phyloP scores from a whole-genome alignment of 1,140 invertebrate species.

The Drosophila bocqueti region DNA sequence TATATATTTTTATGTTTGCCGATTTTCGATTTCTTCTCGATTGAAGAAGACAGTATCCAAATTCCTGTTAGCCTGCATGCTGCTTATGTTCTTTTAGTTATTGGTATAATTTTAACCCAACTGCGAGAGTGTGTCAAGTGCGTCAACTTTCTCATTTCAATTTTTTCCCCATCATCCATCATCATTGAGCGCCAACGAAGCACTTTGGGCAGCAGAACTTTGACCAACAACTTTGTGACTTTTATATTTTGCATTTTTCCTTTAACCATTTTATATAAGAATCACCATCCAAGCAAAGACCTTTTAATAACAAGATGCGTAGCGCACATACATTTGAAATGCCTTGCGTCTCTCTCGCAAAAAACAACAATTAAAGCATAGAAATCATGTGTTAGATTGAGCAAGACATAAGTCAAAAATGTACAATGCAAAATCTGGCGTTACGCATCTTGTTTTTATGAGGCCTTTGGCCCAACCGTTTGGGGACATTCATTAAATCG shows the following conservation, averaged over 20 bases:
- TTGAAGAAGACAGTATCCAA: constrained; percentile 10
- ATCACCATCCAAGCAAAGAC: neutral
- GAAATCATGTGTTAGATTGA: neutral
- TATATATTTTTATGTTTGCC: constrained; percentile 39
- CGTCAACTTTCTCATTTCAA: constrained; percentile 42
- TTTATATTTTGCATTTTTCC: constrained; percentile 39
- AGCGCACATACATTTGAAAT: neutral
- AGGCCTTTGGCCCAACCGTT: neutral
- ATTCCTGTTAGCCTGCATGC: constrained; percentile 47
- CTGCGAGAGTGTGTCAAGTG: constrained; percentile 48
- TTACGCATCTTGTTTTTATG: neutral
- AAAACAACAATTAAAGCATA: neutral
- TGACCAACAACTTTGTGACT: constrained; percentile 12
- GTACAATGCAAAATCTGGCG: neutral
- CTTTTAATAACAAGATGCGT: neutral
- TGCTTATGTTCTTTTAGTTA: constrained; percentile 58
- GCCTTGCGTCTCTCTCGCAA: neutral
- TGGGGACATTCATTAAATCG: constrained; percentile 33
- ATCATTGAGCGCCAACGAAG: constrained; percentile 17
- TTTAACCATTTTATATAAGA: constrained; percentile 9
- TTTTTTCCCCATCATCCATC: constrained; percentile 54
- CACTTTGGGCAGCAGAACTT: constrained; percentile 27
- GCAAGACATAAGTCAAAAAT: neutral
- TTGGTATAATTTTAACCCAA: constrained; percentile 43
- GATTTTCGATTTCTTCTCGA: constrained; percentile 21